Base-by-base conservation (phyloP, 2,888 invertebrate species). In the Onchidella celtica region DNA sequence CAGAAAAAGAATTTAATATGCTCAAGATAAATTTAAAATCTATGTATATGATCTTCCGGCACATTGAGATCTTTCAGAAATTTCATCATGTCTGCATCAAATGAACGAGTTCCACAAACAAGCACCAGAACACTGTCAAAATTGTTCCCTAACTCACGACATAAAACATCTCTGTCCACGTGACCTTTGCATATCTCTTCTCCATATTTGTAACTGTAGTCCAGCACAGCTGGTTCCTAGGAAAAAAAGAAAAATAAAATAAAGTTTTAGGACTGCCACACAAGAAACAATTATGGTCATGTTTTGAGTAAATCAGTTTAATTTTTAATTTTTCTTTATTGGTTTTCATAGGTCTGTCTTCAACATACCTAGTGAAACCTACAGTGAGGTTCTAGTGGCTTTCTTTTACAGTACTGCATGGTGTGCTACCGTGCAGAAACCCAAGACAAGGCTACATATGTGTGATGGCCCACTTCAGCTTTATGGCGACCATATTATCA, bases 61-160 rank as follows among this genome's bases (percentile, higher is more conserved):
- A 81, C 61, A 34, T 75, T 75, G 3, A 75, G 47, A n/a, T 81
- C 69, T 11, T 32, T 59, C 24, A 75, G 38, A 32, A n/a, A 72
- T 14, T 29, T 55, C 83, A 94, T 90, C 90, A 95, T 95, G 86
- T 94, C 90, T 83, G 94, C 90, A 89, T 94, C 95, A 93, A 96
- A 96, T 47, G 93, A 87, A 70, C 93, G 90, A 83, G 95, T 95
- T 24, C 96, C 96, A 94, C 96, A 95, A 81, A 96, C 90, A 66
- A 96, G 94, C 57, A 88, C 79, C 11, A 75, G 70, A 63, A 83
- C 70, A 66, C 57, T 21, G 38, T 47, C 66, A 4, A 36, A 75
- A 55, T 80, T 27, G 21, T 80, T 47, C 32, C 59, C 63, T 47
- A 87, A 65, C 36, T 86, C 87, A 32, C 77, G 17, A 27, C 59